Conservation (phyloP, 2,797 vertebrate species). For the Pterois miles region DNA sequence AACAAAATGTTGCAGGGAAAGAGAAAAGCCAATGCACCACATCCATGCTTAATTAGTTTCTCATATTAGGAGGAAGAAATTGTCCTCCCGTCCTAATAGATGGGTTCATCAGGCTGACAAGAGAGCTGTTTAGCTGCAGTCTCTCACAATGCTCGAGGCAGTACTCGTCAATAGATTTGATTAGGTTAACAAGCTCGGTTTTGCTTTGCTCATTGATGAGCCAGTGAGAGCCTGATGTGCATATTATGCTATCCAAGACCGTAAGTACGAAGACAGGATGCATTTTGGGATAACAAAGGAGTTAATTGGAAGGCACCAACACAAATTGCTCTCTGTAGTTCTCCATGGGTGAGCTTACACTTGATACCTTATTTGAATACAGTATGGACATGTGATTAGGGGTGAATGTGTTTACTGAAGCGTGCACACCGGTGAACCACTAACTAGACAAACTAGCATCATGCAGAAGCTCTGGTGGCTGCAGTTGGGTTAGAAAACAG, state of each 20-base stretch:
- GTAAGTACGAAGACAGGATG: conserved; percentile 14
- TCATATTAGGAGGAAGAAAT: conserved; percentile 42
- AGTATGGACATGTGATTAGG: conserved; percentile 21
- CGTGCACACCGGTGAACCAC: conserved; percentile 16
- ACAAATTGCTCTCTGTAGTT: conserved; percentile 31
- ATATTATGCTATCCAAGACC: conserved; percentile 23
- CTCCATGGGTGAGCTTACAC: conserved; percentile 29
- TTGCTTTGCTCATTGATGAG: conserved; percentile 66
- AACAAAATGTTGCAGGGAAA: conserved; percentile 58
- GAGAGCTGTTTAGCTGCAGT: conserved; percentile 59
- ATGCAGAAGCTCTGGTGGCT: conserved; percentile 1
- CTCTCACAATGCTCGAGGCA: conserved; percentile 50
- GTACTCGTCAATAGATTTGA: conserved; percentile 72
- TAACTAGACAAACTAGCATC: conserved; percentile 16
- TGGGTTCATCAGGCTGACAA: conserved; percentile 51
- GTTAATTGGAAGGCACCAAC: conserved; percentile 35
- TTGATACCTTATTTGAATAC: conserved; percentile 39
- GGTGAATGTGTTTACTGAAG: conserved; percentile 23
- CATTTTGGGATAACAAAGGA: conserved; percentile 38
- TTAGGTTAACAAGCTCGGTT: conserved; percentile 78
- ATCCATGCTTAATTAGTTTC: conserved; percentile 60
- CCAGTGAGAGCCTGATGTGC: conserved; percentile 45
- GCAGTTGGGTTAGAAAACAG: neutral
- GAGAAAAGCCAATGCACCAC: conserved; percentile 55
- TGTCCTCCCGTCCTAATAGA: conserved; percentile 38